phyloP scores from a whole-genome alignment of 2,113 vertebrate species.

The Hemiprocne comata region DNA sequence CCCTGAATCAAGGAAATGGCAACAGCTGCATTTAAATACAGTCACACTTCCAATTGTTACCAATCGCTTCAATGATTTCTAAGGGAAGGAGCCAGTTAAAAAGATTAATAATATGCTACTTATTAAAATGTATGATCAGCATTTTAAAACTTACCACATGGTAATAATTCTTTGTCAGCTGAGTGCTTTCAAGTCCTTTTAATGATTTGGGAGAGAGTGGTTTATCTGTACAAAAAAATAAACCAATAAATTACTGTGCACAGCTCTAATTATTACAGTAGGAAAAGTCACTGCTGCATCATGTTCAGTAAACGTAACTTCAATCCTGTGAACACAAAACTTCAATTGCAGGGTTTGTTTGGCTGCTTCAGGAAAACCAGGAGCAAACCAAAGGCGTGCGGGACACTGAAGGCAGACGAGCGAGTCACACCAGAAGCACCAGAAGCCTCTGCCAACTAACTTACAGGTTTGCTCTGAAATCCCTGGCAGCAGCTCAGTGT shows the following conservation, averaged over 20 bases:
- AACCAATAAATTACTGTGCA: conserved; percentile 6
- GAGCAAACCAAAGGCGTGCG: neutral
- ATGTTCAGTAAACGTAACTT: neutral
- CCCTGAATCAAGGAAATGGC: neutral
- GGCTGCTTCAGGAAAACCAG: neutral
- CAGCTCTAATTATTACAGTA: neutral
- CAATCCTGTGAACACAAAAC: neutral
- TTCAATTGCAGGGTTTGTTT: neutral
- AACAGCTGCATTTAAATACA: conserved; percentile 24
- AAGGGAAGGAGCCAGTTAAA: conserved; percentile 4
- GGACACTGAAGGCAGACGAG: fast-evolving
- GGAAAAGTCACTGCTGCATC: neutral
- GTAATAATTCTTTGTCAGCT: conserved; percentile 97
- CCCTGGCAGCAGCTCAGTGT: neutral
- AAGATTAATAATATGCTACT: conserved; percentile 22
- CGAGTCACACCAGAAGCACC: fast-evolving
- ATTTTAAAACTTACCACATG: conserved; percentile 85
- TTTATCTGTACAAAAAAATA: conserved; percentile 82
- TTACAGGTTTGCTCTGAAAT: neutral
- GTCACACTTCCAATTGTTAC: neutral
- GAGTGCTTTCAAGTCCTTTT: conserved; percentile 84
- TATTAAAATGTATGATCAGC: conserved; percentile 39
- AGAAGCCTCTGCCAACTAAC: neutral
- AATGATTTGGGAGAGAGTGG: conserved; percentile 91
- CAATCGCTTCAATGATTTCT: conserved; percentile 14